Evolutionary conservation across 2,113 vertebrate species (phyloP).

Genomic region (Andinoacara biseriatus): DNA sequence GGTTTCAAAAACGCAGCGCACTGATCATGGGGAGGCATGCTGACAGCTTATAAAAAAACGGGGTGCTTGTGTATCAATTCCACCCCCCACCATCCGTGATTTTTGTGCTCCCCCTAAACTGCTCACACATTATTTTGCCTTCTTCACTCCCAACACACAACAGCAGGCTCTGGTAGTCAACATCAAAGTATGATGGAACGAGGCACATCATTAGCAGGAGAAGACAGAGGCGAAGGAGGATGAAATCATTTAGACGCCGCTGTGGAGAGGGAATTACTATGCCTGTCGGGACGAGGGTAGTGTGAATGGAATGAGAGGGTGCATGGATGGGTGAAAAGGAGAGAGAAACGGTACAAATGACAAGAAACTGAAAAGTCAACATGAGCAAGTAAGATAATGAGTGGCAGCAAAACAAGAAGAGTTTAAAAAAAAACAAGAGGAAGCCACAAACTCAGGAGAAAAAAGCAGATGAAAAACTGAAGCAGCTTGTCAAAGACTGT

Average conservation of each 20-base stretch:
- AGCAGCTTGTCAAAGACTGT: neutral
- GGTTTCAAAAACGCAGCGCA: slow-evolving; percentile 48
- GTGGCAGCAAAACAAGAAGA: neutral
- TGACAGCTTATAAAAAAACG: slow-evolving; percentile 67
- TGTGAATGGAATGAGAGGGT: neutral
- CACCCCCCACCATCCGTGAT: neutral
- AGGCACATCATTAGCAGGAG: slow-evolving; percentile 72
- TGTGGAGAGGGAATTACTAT: slow-evolving; percentile 67
- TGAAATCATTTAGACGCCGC: slow-evolving; percentile 73
- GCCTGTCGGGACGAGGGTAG: slow-evolving; percentile 54
- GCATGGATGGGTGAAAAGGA: neutral
- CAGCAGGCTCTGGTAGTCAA: slow-evolving; percentile 45
- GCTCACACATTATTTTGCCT: slow-evolving; percentile 33
- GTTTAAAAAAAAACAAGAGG: slow-evolving; percentile 1
- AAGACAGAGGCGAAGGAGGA: slow-evolving; percentile 65
- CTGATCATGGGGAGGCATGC: slow-evolving; percentile 35
- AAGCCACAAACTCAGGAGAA: neutral
- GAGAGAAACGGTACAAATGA: slow-evolving; percentile 42
- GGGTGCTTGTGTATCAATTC: slow-evolving; percentile 56
- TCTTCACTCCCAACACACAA: slow-evolving; percentile 5
- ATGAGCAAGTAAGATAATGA: slow-evolving; percentile 26
- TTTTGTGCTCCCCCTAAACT: slow-evolving; percentile 43
- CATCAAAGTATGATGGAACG: slow-evolving; percentile 74
- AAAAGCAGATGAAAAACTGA: neutral
- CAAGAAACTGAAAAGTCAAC: slow-evolving; percentile 50